Base-by-base conservation (phyloP, 1,140 invertebrate genomes). In the Muscidifurax raptorellus region DNA sequence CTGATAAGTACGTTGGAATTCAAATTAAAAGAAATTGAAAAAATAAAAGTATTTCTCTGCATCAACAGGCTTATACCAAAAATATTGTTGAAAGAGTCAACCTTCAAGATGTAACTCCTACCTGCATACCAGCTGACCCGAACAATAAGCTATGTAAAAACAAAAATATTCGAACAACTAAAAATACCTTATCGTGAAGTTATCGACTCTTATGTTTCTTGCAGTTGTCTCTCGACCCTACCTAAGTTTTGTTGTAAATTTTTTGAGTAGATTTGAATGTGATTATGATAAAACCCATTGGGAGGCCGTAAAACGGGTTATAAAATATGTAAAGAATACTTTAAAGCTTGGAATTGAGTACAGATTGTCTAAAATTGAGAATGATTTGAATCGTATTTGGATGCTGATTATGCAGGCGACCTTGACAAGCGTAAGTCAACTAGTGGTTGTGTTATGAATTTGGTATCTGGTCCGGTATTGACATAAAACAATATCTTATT, bases 201-300 rank as follows among this genome's bases (percentile, higher is more conserved):
- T 25, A 67, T 74, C 6, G 28, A 13, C 32, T 74, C 71, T 74
- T 74, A 74, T 74, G 71, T 74, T 74, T 27, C 25, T 67, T 10
- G 15, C 28, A 2, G 71, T 74, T 13, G 71, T 74, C 7, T 13
- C 28, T 6, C 10, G 71, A 2, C 71, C 71, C 22, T 28, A 74
- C 32, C 15, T 74, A 15, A 32, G 28, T 10, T 74, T 36, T 40
- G 36, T 74, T 36, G 22, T 40, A 36, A 74, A 74, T 40, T 74
- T 32, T 74, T 32, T 74, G 25, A 36, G 71, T 36, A 74, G 71
- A 36, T 74, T 36, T 74, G 13, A 36, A 36, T 18, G 12, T n/a
- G 13, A 27, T 1, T 36, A 74, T 5, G 30, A 32, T 36, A 32
- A 36, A 36, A 7, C 28, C 10, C 71, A 74, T 36, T 74, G 71